Conservation (phyloP, 2,797 vertebrate species). For the Syndactyla subalaris region DNA sequence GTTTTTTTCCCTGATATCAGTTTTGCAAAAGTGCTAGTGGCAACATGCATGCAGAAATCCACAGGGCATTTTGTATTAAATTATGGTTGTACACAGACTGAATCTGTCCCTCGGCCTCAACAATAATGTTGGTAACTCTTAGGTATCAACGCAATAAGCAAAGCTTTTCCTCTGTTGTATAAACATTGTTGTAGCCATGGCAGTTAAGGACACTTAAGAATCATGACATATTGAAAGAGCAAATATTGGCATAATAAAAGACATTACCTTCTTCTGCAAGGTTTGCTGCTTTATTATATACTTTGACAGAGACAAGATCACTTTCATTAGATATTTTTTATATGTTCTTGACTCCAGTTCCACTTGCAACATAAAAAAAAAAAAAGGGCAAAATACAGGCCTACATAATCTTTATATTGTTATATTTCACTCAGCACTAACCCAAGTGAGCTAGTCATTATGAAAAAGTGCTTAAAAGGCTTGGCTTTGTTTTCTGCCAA, state of each 20-base stretch:
- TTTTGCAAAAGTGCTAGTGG: not conserved
- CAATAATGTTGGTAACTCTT: not conserved
- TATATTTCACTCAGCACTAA: not conserved
- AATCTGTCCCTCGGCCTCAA: not conserved
- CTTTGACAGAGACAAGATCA: not conserved
- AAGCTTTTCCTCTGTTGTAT: not conserved
- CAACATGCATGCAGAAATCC: not conserved
- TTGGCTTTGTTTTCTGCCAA: not conserved
- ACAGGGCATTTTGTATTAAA: not conserved
- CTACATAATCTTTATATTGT: not conserved
- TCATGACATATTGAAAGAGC: not conserved
- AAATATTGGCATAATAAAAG: not conserved
- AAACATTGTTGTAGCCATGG: not conserved
- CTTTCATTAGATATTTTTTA: not conserved
- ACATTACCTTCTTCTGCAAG: not conserved
- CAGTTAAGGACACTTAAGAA: not conserved
- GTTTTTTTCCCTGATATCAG: not conserved
- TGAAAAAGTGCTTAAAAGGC: not conserved
- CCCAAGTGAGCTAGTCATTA: not conserved
- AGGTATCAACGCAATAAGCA: not conserved
- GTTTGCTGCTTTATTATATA: not conserved
- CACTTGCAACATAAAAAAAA: not conserved
- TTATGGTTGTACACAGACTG: not conserved
- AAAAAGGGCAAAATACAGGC: not conserved
- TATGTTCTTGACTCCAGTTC: not conserved